Evolutionary conservation across 2,888 invertebrate species (phyloP).

Genomic region (Hermodice carunculata): DNA sequence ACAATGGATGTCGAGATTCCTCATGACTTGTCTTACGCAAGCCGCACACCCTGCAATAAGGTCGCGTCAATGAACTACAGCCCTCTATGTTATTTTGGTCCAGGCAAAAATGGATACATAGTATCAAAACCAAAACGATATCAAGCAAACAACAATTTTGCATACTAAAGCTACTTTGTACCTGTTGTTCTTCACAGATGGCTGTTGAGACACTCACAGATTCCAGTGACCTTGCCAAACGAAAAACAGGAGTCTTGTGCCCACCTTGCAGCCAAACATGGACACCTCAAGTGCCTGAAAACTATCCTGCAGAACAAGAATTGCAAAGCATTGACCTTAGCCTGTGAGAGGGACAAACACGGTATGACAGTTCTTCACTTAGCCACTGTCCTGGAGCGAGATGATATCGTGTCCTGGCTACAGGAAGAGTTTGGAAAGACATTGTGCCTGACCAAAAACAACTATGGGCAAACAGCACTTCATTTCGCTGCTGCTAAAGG

Average conservation of each 20-base stretch:
- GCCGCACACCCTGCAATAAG: too few species aligned
- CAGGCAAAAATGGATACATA: too few species aligned
- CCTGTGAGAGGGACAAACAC: slow-evolving; percentile 33
- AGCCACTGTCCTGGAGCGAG: slow-evolving; percentile 35
- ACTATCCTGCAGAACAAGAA: too few species aligned
- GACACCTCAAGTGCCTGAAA: slow-evolving; percentile 39
- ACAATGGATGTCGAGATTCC: too few species aligned
- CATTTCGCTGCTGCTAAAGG: slow-evolving; percentile 44
- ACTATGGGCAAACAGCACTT: slow-evolving; percentile 36
- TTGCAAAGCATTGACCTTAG: slow-evolving; percentile 12
- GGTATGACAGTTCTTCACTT: slow-evolving; percentile 44
- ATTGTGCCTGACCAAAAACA: slow-evolving; percentile 33
- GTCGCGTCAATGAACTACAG: too few species aligned
- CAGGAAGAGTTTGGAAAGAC: slow-evolving; percentile 37
- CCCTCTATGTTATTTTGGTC: too few species aligned
- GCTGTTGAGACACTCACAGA: slow-evolving; percentile 33
- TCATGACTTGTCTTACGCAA: too few species aligned
- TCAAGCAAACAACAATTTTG: too few species aligned
- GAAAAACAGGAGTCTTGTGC: slow-evolving; percentile 37
- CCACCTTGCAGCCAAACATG: slow-evolving; percentile 38
- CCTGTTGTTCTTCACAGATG: slow-evolving; percentile 34
- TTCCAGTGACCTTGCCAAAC: slow-evolving; percentile 35
- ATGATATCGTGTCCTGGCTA: slow-evolving; percentile 36
- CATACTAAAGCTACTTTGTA: too few species aligned
- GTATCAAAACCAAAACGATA: too few species aligned